Evolutionary conservation across 2,888 invertebrate genomes (phyloP).

Genomic region (Cephus pulcher): DNA sequence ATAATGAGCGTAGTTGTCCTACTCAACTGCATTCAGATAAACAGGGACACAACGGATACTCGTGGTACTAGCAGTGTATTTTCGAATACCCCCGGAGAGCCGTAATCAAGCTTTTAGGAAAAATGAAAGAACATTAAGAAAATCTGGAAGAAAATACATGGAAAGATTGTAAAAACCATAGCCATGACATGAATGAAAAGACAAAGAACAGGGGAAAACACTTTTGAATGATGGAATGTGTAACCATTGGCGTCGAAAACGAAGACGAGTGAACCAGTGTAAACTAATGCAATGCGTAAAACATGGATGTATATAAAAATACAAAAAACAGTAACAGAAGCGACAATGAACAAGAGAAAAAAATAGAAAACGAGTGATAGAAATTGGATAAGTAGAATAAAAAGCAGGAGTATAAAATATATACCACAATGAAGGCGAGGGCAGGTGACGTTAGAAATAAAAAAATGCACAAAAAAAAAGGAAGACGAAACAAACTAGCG

Average conservation of each 20-base stretch:
- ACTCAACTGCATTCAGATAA: too few species aligned
- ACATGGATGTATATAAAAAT: background rate
- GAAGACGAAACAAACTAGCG: background rate
- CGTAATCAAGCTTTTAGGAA: too few species aligned
- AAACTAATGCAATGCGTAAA: background rate
- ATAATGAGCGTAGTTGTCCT: too few species aligned
- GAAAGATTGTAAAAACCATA: too few species aligned
- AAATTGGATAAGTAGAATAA: background rate
- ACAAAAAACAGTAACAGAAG: background rate
- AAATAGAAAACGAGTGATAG: background rate
- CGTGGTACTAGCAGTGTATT: too few species aligned
- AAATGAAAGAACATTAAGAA: too few species aligned
- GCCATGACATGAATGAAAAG: too few species aligned
- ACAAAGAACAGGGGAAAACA: background rate
- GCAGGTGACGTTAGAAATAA: background rate
- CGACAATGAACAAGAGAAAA: background rate
- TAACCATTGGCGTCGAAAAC: background rate
- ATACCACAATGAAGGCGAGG: background rate
- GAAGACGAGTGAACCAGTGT: background rate
- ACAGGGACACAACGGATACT: too few species aligned
- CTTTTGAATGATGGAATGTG: background rate
- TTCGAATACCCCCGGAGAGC: too few species aligned
- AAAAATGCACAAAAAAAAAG: background rate
- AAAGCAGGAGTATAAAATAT: background rate
- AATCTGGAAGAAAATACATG: too few species aligned